These are phyloP conservation scores for Aleiodes sp. DNA, from an alignment of 1,140 invertebrate genomes.

Conservation along the genomic window DNA sequence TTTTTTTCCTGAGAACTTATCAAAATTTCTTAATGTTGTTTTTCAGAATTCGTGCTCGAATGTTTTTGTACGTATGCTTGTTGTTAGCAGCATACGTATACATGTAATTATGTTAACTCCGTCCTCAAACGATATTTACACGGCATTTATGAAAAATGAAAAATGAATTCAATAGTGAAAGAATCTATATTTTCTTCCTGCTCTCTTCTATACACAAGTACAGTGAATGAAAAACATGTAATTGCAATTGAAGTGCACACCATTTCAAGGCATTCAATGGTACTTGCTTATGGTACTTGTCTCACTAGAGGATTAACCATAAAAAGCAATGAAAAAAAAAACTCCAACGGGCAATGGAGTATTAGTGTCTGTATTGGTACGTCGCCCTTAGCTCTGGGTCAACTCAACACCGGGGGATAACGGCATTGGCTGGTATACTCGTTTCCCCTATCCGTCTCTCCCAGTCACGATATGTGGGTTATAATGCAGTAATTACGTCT, in stretches of 20 bases:
- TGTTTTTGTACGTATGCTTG: too few species aligned
- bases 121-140: too few species aligned
- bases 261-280: constrained; percentile 49
- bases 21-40: too few species aligned
- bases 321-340: not conserved
- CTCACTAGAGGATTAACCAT: not conserved
- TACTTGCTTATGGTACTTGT: constrained; percentile 5
- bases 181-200: not conserved
- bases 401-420: constrained; percentile 53
- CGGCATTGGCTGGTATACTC: constrained; percentile 44
- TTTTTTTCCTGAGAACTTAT: too few species aligned
- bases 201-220: constrained; percentile 1
- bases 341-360: not conserved
- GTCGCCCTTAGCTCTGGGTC: constrained; percentile 61
- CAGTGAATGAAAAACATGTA: constrained; percentile 36
- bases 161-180: not conserved
- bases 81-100: too few species aligned
- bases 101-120: too few species aligned
- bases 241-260: constrained; percentile 32
- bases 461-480: constrained; percentile 54
- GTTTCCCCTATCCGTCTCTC: constrained; percentile 11
- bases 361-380: constrained; percentile 10
- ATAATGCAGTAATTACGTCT: constrained; percentile 55
- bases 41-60: too few species aligned
- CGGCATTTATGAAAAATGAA: too few species aligned